Percentiles rank a stretch among this genome's conserved stretches.
These are phyloP conservation scores for Acanthurus tractus DNA, from an alignment of 2,797 vertebrate species.

Conservation along the genomic window DNA sequence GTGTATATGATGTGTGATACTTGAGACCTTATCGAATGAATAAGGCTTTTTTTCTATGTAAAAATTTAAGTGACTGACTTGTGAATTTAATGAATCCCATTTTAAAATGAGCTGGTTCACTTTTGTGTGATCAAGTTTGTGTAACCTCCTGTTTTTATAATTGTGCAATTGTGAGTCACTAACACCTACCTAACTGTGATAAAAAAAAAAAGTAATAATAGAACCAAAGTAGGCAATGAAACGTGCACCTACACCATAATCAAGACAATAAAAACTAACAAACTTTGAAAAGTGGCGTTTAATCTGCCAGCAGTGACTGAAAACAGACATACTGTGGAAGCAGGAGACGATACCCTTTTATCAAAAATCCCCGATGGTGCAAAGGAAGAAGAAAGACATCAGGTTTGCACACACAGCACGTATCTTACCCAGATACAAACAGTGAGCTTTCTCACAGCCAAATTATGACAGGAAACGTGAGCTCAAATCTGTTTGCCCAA, in stretches of 20 bases:
- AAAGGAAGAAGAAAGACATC: conserved; percentile 36
- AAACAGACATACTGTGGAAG: conserved; percentile 27
- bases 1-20: neutral
- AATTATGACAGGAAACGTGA: conserved; percentile 63
- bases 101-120: neutral
- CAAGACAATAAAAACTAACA: conserved; percentile 49
- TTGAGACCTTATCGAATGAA: neutral
- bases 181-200: conserved; percentile 21
- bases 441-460: conserved; percentile 25
- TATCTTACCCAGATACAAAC: conserved; percentile 40
- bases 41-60: neutral
- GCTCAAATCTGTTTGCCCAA: conserved; percentile 50
- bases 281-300: conserved; percentile 34
- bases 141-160: conserved; percentile 20
- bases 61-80: neutral
- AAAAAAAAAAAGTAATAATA: conserved; percentile 25
- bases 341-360: conserved; percentile 42
- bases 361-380: conserved; percentile 38
- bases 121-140: conserved; percentile 2
- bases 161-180: conserved; percentile 28
- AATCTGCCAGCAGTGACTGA: conserved; percentile 29
- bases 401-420: conserved; percentile 55
- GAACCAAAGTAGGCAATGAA: conserved; percentile 30
- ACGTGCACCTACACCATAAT: conserved; percentile 30
- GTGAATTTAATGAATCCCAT: conserved; percentile 2